Evolutionary conservation across 1,140 invertebrate genomes (phyloP).

Genomic region (Oscheius sp.): DNA sequence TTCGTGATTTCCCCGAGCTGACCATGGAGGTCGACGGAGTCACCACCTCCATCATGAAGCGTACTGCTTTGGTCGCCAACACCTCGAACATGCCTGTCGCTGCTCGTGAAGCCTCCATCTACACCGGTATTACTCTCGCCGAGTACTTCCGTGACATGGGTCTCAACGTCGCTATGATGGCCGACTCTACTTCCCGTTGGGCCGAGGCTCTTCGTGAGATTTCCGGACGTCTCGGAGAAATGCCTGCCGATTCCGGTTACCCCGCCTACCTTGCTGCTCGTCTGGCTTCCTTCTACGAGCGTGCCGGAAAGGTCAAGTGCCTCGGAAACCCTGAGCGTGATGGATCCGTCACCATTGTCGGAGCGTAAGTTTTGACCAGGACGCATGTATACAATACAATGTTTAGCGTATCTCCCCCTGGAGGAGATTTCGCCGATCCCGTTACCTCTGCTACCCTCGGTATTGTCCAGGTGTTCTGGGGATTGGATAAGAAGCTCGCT

Average conservation of each 20-base stretch:
- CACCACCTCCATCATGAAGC: slow-evolving; percentile 98
- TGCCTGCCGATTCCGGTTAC: slow-evolving; percentile 95
- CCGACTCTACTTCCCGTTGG: slow-evolving; percentile 99
- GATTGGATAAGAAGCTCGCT: slow-evolving; percentile 96
- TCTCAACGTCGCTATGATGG: slow-evolving; percentile 99
- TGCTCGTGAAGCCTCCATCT: slow-evolving; percentile 99
- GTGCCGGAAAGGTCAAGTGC: slow-evolving; percentile 93
- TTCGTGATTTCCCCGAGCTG: slow-evolving; percentile 96
- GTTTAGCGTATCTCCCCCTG: slow-evolving; percentile 86
- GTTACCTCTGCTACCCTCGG: slow-evolving; percentile 97
- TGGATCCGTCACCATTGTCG: slow-evolving; percentile 97
- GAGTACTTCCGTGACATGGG: slow-evolving; percentile 80
- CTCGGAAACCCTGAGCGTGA: slow-evolving; percentile 95
- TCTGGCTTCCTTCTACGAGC: slow-evolving; percentile 97
- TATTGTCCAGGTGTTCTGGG: slow-evolving; percentile 99
- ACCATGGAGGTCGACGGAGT: slow-evolving; percentile 92
- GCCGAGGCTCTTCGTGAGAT: slow-evolving; percentile 99
- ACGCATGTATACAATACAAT: background rate
- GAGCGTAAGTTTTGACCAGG: slow-evolving; percentile 69
- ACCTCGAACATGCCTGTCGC: slow-evolving; percentile 99
- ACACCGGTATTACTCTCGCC: slow-evolving; percentile 73
- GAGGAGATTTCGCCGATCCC: slow-evolving; percentile 99
- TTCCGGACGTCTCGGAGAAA: slow-evolving; percentile 95
- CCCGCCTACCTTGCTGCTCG: slow-evolving; percentile 96
- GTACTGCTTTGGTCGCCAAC: slow-evolving; percentile 96